A percentile compares a stretch with the other conserved stretches of the same genome.
Conservation (phyloP, 2,888 invertebrate genomes). For the Caenorhabditis doughertyi region DNA sequence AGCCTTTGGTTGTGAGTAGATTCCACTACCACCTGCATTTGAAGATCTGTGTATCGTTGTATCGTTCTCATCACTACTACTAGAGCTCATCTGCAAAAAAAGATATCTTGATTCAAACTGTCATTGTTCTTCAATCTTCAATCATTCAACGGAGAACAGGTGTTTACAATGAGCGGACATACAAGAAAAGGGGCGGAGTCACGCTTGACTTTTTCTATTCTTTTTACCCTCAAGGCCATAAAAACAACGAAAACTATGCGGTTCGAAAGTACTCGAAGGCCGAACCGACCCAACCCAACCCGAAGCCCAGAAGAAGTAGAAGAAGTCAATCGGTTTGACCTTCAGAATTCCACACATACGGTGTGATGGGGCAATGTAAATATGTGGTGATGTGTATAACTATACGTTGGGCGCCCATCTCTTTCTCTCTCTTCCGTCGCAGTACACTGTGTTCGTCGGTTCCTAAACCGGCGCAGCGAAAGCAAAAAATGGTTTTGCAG, state of each 20-base stretch:
- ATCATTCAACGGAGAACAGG: slow-evolving; percentile 12
- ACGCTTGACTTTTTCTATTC: slow-evolving; percentile 1
- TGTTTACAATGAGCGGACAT: slow-evolving; percentile 33
- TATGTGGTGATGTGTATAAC: too few species aligned
- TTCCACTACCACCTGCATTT: slow-evolving; percentile 2
- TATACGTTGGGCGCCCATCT: too few species aligned
- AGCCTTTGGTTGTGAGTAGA: slow-evolving; percentile 49
- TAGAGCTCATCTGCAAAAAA: slow-evolving; percentile 60
- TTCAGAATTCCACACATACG: slow-evolving; percentile 37
- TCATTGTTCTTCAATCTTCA: neutral
- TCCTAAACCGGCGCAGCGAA: slow-evolving; percentile 40
- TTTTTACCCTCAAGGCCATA: slow-evolving; percentile 46
- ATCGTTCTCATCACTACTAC: slow-evolving; percentile 61
- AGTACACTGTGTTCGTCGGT: slow-evolving; percentile 23
- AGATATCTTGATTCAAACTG: neutral
- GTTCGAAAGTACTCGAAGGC: slow-evolving; percentile 55
- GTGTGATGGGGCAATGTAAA: slow-evolving; percentile 19
- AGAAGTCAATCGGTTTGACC: slow-evolving; percentile 61
- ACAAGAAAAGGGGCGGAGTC: neutral
- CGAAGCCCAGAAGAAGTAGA: too few species aligned
- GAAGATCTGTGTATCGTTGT: slow-evolving; percentile 36
- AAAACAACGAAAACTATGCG: slow-evolving; percentile 54
- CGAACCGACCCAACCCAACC: too few species aligned
- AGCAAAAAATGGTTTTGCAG: slow-evolving; percentile 24
- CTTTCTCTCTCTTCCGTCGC: too few species aligned